These are phyloP conservation scores for Antennarius maculatus DNA, from an alignment of 2,797 vertebrate genomes.

Conservation along the genomic window DNA sequence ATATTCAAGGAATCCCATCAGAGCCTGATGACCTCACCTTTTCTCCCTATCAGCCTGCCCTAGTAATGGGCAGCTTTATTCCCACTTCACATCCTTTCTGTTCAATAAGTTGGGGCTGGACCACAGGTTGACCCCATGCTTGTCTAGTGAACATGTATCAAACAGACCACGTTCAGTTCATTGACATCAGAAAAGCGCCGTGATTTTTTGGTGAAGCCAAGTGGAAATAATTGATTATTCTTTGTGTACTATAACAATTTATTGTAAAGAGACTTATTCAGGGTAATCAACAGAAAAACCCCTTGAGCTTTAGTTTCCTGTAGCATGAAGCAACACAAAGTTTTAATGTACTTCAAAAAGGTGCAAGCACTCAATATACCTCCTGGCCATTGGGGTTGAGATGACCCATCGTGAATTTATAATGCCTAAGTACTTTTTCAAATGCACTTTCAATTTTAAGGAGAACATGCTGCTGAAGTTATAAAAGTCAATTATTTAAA, in stretches of 20 bases:
- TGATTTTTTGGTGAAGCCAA: constrained; percentile 36
- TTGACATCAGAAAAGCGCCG: constrained; percentile 45
- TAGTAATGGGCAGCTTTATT: constrained; percentile 59
- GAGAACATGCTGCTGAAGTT: constrained; percentile 62
- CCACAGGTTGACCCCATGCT: constrained; percentile 62
- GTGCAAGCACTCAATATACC: constrained; percentile 40
- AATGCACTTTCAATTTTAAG: constrained; percentile 67
- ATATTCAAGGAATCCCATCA: constrained; percentile 20
- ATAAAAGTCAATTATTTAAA: constrained; percentile 69
- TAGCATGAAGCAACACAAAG: constrained; percentile 17
- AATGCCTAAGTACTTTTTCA: constrained; percentile 64
- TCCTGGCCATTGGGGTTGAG: constrained; percentile 26
- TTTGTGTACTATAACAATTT: constrained; percentile 38
- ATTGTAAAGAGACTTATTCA: constrained; percentile 32
- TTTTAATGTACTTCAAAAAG: constrained; percentile 59
- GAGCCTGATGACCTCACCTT: constrained; percentile 36
- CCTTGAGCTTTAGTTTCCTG: constrained; percentile 7
- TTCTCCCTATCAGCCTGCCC: constrained; percentile 34
- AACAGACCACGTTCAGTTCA: constrained; percentile 53
- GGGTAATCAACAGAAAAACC: constrained; percentile 19
- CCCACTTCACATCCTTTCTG: constrained; percentile 49
- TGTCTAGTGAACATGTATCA: constrained; percentile 50
- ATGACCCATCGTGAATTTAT: constrained; percentile 52
- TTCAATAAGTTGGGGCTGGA: constrained; percentile 66
- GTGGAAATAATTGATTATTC: constrained; percentile 47